phyloP scores from a whole-genome alignment of 1,140 invertebrate genomes.

The Apis cerana region DNA sequence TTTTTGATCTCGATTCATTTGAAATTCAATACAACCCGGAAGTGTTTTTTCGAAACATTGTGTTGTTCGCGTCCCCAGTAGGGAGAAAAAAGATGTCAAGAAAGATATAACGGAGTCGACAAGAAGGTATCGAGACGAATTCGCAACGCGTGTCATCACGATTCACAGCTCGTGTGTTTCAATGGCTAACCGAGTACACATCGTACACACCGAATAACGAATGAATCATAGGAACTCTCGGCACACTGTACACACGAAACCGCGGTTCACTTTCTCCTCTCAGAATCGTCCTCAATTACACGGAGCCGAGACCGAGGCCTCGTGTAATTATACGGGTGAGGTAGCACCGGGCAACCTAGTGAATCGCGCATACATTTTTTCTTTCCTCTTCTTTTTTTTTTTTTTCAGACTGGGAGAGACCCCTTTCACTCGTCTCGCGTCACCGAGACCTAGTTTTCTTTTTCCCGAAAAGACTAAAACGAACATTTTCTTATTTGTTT shows the following conservation, averaged over 20 bases:
- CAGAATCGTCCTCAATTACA: constrained; percentile 73
- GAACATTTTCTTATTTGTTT: constrained; percentile 28
- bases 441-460: constrained; percentile 59
- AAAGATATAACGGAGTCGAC: constrained; percentile 19
- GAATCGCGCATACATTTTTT: constrained; percentile 69
- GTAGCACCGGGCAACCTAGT: constrained; percentile 63
- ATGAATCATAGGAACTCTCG: constrained; percentile 69
- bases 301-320: constrained; percentile 67
- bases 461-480: not conserved
- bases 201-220: constrained; percentile 58
- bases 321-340: constrained; percentile 75
- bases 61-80: not conserved
- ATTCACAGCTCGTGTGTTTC: constrained; percentile 45
- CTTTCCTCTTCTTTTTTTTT: constrained; percentile 4
- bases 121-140: constrained; percentile 35
- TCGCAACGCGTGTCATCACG: constrained; percentile 47
- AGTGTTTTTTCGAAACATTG: not conserved
- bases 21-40: not conserved
- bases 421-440: constrained; percentile 54
- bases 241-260: constrained; percentile 57
- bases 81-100: not conserved
- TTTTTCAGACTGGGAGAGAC: constrained; percentile 9
- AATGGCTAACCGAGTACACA: constrained; percentile 26
- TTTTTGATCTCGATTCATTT: not conserved
- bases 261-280: constrained; percentile 72